Percentiles rank a stretch among this genome's conserved stretches.
phyloP scores from a whole-genome alignment of 2,113 vertebrate species.

The Nyctereutes procyonoides region DNA sequence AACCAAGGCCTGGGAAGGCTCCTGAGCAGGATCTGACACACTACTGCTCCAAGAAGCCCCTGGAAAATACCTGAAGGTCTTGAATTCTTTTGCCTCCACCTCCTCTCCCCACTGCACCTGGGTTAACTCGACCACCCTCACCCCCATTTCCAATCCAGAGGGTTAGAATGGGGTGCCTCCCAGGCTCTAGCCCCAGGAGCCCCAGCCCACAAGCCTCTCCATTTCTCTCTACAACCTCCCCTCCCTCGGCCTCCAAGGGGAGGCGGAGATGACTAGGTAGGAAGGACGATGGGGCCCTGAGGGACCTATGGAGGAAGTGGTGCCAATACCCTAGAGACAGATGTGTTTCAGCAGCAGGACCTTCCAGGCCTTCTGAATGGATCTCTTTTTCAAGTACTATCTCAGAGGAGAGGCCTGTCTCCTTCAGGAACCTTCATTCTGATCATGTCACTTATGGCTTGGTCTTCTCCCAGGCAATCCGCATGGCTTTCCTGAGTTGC shows the following conservation, averaged over 20 bases:
- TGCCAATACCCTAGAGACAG: too few species aligned
- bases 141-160: background rate
- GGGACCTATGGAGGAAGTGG: background rate
- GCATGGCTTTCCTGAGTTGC: background rate
- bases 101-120: background rate
- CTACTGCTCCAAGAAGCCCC: background rate
- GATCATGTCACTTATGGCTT: background rate
- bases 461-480: background rate
- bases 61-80: background rate
- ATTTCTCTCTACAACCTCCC: background rate
- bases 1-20: background rate
- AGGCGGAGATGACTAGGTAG: background rate
- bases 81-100: background rate
- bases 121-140: background rate
- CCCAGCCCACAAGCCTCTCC: background rate
- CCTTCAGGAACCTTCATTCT: background rate
- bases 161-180: background rate
- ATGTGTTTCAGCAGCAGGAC: accelerated
- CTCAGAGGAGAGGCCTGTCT: background rate
- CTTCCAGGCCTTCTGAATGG: background rate
- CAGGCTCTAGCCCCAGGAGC: background rate
- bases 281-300: background rate
- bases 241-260: background rate
- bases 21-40: background rate
- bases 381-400: background rate